These are phyloP conservation scores for Drosophila heteroneura DNA, from an alignment of 2,888 invertebrate genomes.

Conservation along the genomic window DNA sequence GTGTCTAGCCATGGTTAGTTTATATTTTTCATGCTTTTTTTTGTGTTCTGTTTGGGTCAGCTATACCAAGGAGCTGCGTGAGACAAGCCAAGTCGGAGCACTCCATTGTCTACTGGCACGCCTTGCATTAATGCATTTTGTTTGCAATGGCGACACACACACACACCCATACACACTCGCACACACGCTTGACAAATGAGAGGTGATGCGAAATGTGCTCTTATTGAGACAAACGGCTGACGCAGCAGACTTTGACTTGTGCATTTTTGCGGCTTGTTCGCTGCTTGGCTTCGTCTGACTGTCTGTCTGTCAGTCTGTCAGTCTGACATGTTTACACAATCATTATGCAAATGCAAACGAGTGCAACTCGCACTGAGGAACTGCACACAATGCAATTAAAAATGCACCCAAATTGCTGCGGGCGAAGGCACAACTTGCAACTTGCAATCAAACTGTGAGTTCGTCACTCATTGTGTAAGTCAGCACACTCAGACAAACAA, in stretches of 20 bases:
- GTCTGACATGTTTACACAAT: constrained; percentile 26
- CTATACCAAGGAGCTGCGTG: constrained; percentile 68
- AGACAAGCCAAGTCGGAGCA: constrained; percentile 55
- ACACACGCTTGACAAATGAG: constrained; percentile 71
- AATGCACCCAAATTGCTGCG: constrained; percentile 58
- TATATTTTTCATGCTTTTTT: constrained; percentile 23
- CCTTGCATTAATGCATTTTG: constrained; percentile 77
- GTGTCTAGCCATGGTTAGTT: constrained; percentile 21
- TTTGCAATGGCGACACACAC: constrained; percentile 65
- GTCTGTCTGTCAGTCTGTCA: neutral
- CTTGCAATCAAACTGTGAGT: constrained; percentile 9
- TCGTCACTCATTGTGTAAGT: constrained; percentile 22
- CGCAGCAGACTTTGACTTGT: constrained; percentile 31
- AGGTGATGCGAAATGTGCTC: constrained; percentile 61
- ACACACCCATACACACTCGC: constrained; percentile 28
- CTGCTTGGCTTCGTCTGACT: constrained; percentile 3
- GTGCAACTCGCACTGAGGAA: constrained; percentile 20
- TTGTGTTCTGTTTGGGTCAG: constrained; percentile 60
- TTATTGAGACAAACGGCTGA: constrained; percentile 75
- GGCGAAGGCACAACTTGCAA: constrained; percentile 13
- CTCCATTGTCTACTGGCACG: constrained; percentile 28
- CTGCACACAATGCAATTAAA: constrained; percentile 64
- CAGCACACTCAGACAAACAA: neutral
- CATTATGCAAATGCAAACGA: constrained; percentile 74
- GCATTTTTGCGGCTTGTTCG: neutral